Percentiles rank a stretch among this genome's conserved stretches.
phyloP scores from a whole-genome alignment of 2,797 vertebrate species.

The Oryzias dopingdopingensis region DNA sequence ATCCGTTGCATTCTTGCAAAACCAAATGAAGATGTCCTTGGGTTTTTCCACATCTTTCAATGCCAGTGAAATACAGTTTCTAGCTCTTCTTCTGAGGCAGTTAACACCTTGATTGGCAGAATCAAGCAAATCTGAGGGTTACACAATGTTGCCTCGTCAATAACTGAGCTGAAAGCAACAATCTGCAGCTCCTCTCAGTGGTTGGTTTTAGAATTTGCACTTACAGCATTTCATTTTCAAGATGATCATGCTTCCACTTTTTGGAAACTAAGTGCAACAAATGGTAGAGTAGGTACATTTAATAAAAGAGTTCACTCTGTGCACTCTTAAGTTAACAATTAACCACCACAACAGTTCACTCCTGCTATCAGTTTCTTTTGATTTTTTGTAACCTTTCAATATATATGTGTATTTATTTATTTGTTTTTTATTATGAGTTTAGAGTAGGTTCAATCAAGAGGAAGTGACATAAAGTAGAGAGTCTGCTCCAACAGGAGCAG shows the following conservation, averaged over 20 bases:
- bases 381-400: not conserved
- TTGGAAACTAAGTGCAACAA: constrained; percentile 23
- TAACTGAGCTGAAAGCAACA: constrained; percentile 2
- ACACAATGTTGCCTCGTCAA: constrained; percentile 17
- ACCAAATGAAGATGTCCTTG: not conserved
- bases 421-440: not conserved
- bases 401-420: not conserved
- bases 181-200: constrained; percentile 48
- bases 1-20: not conserved
- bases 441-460: constrained; percentile 1
- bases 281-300: constrained; percentile 16
- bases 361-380: not conserved
- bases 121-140: constrained; percentile 24
- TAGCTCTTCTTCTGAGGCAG: constrained; percentile 4
- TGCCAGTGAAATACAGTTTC: constrained; percentile 9
- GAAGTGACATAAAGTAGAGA: constrained; percentile 1
- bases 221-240: not conserved
- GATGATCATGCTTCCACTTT: constrained; percentile 39
- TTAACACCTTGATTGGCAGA: constrained; percentile 17
- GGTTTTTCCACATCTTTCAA: constrained; percentile 4
- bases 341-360: constrained; percentile 5
- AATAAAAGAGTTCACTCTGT: constrained; percentile 20
- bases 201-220: constrained; percentile 16
- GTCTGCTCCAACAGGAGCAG: not conserved
- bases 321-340: constrained; percentile 14